Percentiles rank a stretch among this genome's conserved stretches.
phyloP scores from a whole-genome alignment of 2,797 vertebrate species.

The Cirrhinus mrigala region DNA sequence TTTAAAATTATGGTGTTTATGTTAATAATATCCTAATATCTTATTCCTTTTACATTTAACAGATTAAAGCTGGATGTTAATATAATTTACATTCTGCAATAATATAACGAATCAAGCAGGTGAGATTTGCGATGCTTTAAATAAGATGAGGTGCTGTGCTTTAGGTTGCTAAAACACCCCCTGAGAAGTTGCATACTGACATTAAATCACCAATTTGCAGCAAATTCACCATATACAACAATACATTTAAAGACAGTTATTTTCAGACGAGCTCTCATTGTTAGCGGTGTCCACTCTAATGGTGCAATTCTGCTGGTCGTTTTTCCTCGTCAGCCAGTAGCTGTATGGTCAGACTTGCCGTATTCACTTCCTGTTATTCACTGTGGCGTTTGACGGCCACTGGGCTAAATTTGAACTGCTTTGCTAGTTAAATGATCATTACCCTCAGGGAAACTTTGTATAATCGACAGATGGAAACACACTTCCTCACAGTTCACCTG shows the following conservation, averaged over 20 bases:
- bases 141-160: neutral
- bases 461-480: conserved; percentile 22
- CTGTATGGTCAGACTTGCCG: neutral
- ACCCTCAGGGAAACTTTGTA: neutral
- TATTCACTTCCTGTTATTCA: conserved; percentile 8
- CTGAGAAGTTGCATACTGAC: neutral
- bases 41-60: neutral
- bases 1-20: no score
- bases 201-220: neutral
- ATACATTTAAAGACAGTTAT: neutral
- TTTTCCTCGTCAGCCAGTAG: neutral
- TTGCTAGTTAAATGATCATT: conserved; percentile 44
- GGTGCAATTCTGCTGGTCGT: neutral
- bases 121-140: neutral
- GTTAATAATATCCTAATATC: neutral
- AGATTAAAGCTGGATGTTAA: neutral
- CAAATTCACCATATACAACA: neutral
- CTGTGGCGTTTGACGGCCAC: conserved; percentile 33
- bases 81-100: neutral
- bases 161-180: neutral
- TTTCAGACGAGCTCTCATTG: neutral
- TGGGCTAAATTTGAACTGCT: conserved; percentile 58
- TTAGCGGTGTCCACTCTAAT: neutral
- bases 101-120: neutral
- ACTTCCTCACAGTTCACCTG: conserved; percentile 1